Conservation (phyloP, 2,113 vertebrate genomes). For the Sander vitreus region DNA sequence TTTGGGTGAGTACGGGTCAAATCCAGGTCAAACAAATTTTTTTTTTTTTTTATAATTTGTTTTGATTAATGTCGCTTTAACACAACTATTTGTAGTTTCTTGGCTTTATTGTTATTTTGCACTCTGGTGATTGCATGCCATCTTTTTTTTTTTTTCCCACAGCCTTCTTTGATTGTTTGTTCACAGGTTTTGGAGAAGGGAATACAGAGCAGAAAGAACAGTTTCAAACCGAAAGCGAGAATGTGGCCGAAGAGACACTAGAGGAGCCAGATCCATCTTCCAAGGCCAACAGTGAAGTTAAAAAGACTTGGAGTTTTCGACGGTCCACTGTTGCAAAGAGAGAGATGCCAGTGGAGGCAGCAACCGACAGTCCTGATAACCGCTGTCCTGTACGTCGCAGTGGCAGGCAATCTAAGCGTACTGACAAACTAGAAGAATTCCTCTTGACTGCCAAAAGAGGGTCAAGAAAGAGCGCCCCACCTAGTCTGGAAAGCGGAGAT, state of each 20-base stretch:
- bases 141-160: neutral
- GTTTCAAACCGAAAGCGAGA: constrained; percentile 76
- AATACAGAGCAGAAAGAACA: constrained; percentile 73
- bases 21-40: neutral
- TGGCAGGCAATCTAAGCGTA: constrained; percentile 93
- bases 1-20: neutral
- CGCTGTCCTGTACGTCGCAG: constrained; percentile 91
- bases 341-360: constrained; percentile 87
- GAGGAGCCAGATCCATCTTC: constrained; percentile 80
- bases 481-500: constrained; percentile 89
- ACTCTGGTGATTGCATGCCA: neutral
- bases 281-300: constrained; percentile 88
- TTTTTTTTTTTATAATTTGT: neutral
- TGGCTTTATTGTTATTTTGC: neutral
- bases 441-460: constrained; percentile 90
- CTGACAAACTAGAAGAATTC: constrained; percentile 95
- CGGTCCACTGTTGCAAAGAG: constrained; percentile 93
- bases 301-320: constrained; percentile 94
- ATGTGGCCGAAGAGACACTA: constrained; percentile 74
- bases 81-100: neutral
- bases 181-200: constrained; percentile 78
- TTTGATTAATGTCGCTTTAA: neutral
- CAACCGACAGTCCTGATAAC: constrained; percentile 83
- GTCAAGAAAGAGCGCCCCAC: constrained; percentile 81
- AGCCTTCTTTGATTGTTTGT: constrained; percentile 39